phyloP scores from a whole-genome alignment of 2,797 vertebrate genomes.

The Manis javanica region DNA sequence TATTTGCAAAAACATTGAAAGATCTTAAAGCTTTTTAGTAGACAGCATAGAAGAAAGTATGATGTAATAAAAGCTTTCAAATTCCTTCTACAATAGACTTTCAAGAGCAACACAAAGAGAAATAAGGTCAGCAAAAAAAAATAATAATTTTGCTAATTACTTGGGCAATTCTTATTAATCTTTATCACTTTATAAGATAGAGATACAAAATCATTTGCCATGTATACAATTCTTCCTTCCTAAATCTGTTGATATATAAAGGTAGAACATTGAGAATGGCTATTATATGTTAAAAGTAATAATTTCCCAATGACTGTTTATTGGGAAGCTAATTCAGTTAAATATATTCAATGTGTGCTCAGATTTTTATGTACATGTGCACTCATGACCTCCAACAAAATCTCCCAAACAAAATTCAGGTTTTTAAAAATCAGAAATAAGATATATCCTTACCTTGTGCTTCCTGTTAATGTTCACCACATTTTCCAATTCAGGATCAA shows the following conservation, averaged over 20 bases:
- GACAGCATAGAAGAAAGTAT: background rate
- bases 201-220: background rate
- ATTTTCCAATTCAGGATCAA: background rate
- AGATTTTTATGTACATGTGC: background rate
- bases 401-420: background rate
- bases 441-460: background rate
- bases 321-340: background rate
- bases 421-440: background rate
- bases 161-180: background rate
- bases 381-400: background rate
- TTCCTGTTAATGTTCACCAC: background rate
- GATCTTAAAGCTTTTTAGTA: background rate
- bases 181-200: background rate
- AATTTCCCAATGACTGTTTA: background rate
- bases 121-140: no score
- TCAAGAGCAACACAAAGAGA: no score
- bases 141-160: no score
- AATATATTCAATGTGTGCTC: background rate
- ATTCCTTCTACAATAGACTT: background rate
- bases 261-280: background rate
- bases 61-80: background rate
- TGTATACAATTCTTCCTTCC: background rate
- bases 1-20: background rate
- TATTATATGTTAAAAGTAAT: background rate
- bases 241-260: background rate